Evolutionary conservation across 2,113 vertebrate species (phyloP), one percentile per base, ranked within the genome.

Genomic region (Chamaetylas fuelleborni): DNA sequence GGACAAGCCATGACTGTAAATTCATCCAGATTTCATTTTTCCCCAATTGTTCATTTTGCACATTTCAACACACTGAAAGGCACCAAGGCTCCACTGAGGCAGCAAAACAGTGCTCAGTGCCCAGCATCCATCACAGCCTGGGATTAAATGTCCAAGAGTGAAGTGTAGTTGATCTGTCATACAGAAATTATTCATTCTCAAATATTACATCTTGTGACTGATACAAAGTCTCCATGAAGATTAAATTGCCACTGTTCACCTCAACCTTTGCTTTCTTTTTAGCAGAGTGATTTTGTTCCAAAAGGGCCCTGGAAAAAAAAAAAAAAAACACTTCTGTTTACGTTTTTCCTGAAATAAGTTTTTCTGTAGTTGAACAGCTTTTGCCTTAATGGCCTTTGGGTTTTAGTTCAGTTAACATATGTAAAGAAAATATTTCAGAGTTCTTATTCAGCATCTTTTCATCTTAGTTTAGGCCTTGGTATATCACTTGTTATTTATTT

Each of bases 121-220:
- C 88, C 42, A 34, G 62, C 54, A 17, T 54, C 81, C 86, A 54
- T 45, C 67, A 29, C 25, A 76, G 65, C 40, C 74, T 76, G 53
- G 9, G 0, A 53, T 48, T 28, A 61, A 64, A 58, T 3, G 1
- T 66, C 70, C 51, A 64, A 10, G 54, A 42, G 53, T 16, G 2
- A 60, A 47, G 12, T 0, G 0, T 17, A 36, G 50, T 87, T 38
- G 31, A 38, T n/a, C 51, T 57, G 47, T 28, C 40, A 0, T 11
- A 60, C 25, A 65, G 28, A 45, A 77, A 56, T 62, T 58, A 25
- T 20, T 90, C 7, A 14, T 73, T 86, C 67, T 50, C 64, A 62
- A 70, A 34, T 36, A 34, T 17, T 42, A 22, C 19, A 36, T 65
- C 29, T 58, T 58, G 19, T 51, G 60, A 38, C 56, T 66, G 86